Conservation (phyloP, 1,140 invertebrate genomes). For the Drosophila arawakana region DNA sequence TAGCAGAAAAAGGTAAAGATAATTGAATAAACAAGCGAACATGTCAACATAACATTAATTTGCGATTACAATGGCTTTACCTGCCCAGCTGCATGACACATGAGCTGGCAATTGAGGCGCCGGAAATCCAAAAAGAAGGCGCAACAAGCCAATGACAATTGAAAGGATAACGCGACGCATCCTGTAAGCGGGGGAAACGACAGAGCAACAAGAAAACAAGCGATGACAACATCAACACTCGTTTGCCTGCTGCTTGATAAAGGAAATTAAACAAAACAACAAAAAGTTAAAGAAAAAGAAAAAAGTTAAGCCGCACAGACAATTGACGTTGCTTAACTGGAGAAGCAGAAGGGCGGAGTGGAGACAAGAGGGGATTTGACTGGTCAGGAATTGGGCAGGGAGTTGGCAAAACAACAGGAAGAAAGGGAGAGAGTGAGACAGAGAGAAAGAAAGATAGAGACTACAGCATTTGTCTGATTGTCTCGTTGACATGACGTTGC, state of each 20-base stretch:
- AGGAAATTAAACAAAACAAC: constrained; percentile 71
- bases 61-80: constrained; percentile 66
- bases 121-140: constrained; percentile 29
- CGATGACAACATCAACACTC: constrained; percentile 20
- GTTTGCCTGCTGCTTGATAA: constrained; percentile 61
- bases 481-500: constrained; percentile 80
- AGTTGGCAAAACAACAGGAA: constrained; percentile 6
- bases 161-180: constrained; percentile 68
- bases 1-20: background rate
- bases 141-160: constrained; percentile 79
- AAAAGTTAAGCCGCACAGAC: constrained; percentile 75
- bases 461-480: constrained; percentile 77
- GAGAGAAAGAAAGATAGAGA: background rate
- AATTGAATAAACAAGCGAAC: constrained; percentile 26
- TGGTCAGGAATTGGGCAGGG: constrained; percentile 19
- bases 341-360: background rate
- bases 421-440: too few relatives aligned
- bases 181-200: background rate
- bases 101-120: constrained; percentile 1
- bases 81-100: constrained; percentile 13
- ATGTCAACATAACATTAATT: constrained; percentile 66
- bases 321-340: constrained; percentile 56
- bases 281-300: constrained; percentile 29
- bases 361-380: constrained; percentile 18
- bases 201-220: constrained; percentile 6